Evolutionary conservation across 2,113 vertebrate genomes (phyloP).

Genomic region (Falco punctatus): DNA sequence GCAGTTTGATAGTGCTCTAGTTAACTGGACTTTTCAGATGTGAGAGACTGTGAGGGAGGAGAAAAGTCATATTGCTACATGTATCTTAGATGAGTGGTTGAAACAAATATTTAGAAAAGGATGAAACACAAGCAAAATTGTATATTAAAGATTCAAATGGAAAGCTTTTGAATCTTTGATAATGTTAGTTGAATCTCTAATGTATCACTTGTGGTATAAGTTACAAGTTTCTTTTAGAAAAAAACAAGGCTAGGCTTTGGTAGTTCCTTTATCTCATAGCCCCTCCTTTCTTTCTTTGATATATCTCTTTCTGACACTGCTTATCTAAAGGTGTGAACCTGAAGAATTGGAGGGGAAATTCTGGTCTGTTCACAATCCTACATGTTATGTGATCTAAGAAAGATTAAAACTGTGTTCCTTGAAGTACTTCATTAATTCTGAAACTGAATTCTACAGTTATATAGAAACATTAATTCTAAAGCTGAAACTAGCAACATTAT

Average conservation of each 20-base stretch:
- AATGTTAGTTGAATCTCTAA: not conserved
- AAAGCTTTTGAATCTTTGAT: not conserved
- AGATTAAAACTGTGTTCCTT: not conserved
- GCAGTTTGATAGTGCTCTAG: not conserved
- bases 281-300: not conserved
- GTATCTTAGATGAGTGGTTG: not conserved
- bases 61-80: not conserved
- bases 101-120: not conserved
- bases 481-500: not conserved
- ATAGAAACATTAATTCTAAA: too few species aligned
- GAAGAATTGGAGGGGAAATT: not conserved
- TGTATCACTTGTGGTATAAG: not conserved
- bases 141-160: not conserved
- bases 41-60: not conserved
- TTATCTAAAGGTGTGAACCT: not conserved
- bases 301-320: not conserved
- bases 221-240: not conserved
- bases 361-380: not conserved
- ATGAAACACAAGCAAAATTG: not conserved
- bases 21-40: not conserved
- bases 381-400: not conserved
- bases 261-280: not conserved
- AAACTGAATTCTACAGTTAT: too few species aligned
- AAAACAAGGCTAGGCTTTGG: not conserved
- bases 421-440: not conserved